Evolutionary conservation across 2,113 vertebrate genomes (phyloP), one percentile per base, ranked within the genome.

Genomic region (Periophthalmus modestus): DNA sequence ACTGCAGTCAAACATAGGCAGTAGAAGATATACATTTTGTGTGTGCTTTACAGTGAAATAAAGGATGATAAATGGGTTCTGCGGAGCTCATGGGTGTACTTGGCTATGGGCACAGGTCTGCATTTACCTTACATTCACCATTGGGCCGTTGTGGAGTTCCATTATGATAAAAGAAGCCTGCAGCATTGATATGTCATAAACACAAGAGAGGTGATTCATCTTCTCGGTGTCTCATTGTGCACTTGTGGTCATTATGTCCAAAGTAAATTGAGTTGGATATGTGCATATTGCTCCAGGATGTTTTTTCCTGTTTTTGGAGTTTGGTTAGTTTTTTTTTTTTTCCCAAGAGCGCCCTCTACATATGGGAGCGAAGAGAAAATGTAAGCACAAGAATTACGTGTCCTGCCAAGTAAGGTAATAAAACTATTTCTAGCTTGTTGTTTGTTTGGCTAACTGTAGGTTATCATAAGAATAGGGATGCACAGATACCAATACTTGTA

Each of bases 251-350:
- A 72, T 79, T 80, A 52, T 62, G 61, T 82, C 66, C 66, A 12
- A 19, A 46, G 61, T n/a, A 79, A 82, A 86, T 69, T 70, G 57
- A 81, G 59, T 67, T 80, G 61, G 33, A 77, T 55, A 73, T 69
- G 43, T 66, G 28, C 23, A 68, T 47, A 59, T 59, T 14, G n/a
- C 57, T 59, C 57, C 23, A 28, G 21, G 57, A 59, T 59, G 23
- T 28, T 59, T 59, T 6, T 28, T 15, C 14, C 21, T 57, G 54
- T 57, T 23, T 57, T 28, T 13, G 23, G 5, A 16, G 15, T 59
- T 59, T 6, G 13, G n/a, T n/a, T n/a, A n/a, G n/a, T n/a, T n/a
- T n/a, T n/a, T n/a, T n/a, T 13, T 0, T 28, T 24, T 59, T 23
- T n/a, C 19, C 52, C 52, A 55, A 28, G 57, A 28, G 57, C 57